Evolutionary conservation across 1,140 invertebrate species (phyloP), one percentile per base, ranked within the genome.

Genomic region (Drosophila watanabei): DNA sequence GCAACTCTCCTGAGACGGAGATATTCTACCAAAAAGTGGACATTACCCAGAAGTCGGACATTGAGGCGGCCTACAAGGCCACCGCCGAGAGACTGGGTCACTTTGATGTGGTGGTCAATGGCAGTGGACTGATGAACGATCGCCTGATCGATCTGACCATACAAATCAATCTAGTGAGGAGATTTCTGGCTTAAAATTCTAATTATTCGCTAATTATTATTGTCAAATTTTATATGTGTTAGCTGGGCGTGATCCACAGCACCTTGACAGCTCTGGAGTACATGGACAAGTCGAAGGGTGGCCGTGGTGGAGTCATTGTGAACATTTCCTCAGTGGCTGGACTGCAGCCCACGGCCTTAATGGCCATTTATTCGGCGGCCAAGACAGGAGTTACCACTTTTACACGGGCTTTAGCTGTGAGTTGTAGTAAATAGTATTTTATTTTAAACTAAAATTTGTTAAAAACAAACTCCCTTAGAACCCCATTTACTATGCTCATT

Each of bases 261-360:
- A 86, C 65, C 5, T 14, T 91, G 41, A 57, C 60, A 4, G 89
- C 91, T 0, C 13, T 92, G 68, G 73, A 91, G 33, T 72, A 86
- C 43, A 95, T 96, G 94, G 94, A 94, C 28, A 95, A 93, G 75
- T 91, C 95, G 7, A 94, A 94, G 59, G 94, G 93, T 5, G 95
- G 95, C 0, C 92, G 90, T 5, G 95, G 96, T 60, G 95, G 95
- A 28, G 93, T 95, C 13, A 94, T 96, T 35, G 94, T 96, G 3
- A 96, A 96, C 56, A 84, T 96, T 16, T 94, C 95, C 9, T 96
- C 95, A 2, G 94, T 95, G 66, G 91, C 94, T 58, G 95, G 95
- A 37, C 92, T 95, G 24, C 65, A 91, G 43, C 85, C 90, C 4
- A 60, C 79, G 52, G 13, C 82, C 35, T 0, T 77, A 33, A 52